Base-by-base conservation (phyloP, 2,113 vertebrate genomes). In the Aleadryas rufinucha region DNA sequence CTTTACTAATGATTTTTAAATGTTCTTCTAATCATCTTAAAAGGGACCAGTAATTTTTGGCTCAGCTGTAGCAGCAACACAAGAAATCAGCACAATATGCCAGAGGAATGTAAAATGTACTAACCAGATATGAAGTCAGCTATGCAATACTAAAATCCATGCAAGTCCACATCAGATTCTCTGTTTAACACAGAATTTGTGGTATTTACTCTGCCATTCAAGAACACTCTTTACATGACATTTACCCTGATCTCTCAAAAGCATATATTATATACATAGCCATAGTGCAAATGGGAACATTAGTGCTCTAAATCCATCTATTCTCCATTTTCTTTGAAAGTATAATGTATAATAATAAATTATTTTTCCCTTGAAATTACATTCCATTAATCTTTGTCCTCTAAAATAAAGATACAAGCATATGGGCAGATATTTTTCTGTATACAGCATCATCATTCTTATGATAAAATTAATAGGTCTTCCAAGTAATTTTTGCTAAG, bases 351-450 rank as follows among this genome's bases (percentile, higher is more conserved):
- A 52, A 78, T 50, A 70, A 82, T 61, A 47, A 68, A 61, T 90
- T 76, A 64, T 88, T 93, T 94, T 78, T 41, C 63, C 87, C 70
- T 72, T 80, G 49, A 87, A 97, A 95, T 90, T 93, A 86, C 93
- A 90, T 90, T 69, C 52, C 33, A 86, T 81, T 70, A 95, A 63
- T 88, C 86, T 90, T 60, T 87, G 84, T 91, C 93, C 88, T 94
- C 72, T 93, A 90, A 93, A 91, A 65, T 84, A 94, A 44, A 70
- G 80, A 54, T 27, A 76, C 13, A 63, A 90, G 72, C 85, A 84
- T 33, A 78, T 54, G 63, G 82, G 30, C 88, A 88, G n/a, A 80
- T 80, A 83, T 72, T 87, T 84, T 92, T 74, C 82, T 78, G 37
- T 89, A 70, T 50, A 72, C 56, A 91, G 47, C 35, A 93, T 61